Conservation (phyloP, 2,888 invertebrate genomes). For the Drosophila antonietae region DNA sequence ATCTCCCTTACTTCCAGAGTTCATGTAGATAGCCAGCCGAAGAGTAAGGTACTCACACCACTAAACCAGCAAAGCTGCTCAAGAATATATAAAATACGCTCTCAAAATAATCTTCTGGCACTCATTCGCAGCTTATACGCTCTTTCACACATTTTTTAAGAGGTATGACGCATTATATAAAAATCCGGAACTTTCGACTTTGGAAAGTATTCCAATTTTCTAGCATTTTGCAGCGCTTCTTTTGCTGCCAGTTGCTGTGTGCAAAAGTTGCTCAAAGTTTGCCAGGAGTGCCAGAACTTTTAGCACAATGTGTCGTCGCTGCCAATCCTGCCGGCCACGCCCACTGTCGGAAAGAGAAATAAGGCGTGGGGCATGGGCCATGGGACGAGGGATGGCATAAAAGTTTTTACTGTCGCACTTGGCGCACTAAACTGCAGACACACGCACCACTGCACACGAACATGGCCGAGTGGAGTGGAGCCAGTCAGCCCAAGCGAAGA, state of each 20-base stretch:
- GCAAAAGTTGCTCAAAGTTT: conserved; percentile 54
- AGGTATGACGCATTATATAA: conserved; percentile 7
- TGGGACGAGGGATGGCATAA: conserved; percentile 23
- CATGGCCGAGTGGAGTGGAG: conserved; percentile 32
- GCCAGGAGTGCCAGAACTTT: conserved; percentile 56
- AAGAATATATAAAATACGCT: background rate
- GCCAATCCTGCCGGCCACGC: conserved; percentile 38
- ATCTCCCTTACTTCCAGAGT: background rate
- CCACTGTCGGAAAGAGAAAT: conserved; percentile 8
- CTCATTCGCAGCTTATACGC: background rate
- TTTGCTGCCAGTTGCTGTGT: conserved; percentile 47
- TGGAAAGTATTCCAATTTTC: conserved; percentile 76
- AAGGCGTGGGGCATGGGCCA: background rate
- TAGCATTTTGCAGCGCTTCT: conserved; percentile 68
- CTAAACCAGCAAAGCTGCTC: background rate
- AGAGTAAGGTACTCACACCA: background rate
- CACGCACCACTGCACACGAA: conserved; percentile 40
- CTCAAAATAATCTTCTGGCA: background rate
- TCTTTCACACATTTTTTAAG: background rate
- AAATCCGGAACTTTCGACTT: conserved; percentile 48
- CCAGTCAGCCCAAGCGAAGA: conserved; percentile 49
- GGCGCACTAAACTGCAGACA: conserved; percentile 71
- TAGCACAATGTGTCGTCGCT: conserved; percentile 71
- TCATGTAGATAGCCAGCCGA: background rate
- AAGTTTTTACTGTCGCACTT: conserved; percentile 78